Evolutionary conservation across 2,797 vertebrate species (phyloP).

Genomic region (Notolabrus celidotus): DNA sequence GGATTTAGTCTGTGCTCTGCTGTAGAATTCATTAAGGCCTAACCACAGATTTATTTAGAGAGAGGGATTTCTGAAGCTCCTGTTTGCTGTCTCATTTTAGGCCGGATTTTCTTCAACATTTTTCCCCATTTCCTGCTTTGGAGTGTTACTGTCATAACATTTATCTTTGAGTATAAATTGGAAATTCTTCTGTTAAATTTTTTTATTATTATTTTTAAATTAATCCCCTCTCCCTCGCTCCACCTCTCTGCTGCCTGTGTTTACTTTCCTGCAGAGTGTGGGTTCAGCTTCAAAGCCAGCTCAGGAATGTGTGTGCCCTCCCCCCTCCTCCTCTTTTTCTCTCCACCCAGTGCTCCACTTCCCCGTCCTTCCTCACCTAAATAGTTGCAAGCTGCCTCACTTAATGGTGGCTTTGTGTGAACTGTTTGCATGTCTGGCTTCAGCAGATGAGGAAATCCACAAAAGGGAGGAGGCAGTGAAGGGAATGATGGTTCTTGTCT

Average conservation of each 20-base stretch:
- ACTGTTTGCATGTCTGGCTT: slow-evolving; percentile 60
- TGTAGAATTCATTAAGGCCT: slow-evolving; percentile 20
- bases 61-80: slow-evolving; percentile 17
- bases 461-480: slow-evolving; percentile 41
- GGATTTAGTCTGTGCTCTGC: slow-evolving; percentile 30
- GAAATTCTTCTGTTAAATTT: slow-evolving; percentile 47
- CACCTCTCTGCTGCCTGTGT: slow-evolving; percentile 63
- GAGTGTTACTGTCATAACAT: slow-evolving; percentile 49
- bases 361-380: slow-evolving; percentile 72
- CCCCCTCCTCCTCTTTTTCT: slow-evolving; percentile 44
- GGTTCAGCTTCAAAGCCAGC: slow-evolving; percentile 80
- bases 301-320: slow-evolving; percentile 69
- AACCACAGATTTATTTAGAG: slow-evolving; percentile 37
- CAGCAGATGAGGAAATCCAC: slow-evolving; percentile 49
- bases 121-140: slow-evolving; percentile 22
- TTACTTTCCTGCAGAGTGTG: slow-evolving; percentile 71
- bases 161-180: slow-evolving; percentile 44
- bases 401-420: slow-evolving; percentile 78
- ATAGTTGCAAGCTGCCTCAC: slow-evolving; percentile 58
- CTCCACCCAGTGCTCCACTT: slow-evolving; percentile 70
- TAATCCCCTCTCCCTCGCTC: slow-evolving; percentile 46
- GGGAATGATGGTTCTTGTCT: slow-evolving; percentile 25
- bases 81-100: slow-evolving; percentile 37
- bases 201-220: slow-evolving; percentile 41
- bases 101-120: slow-evolving; percentile 36